A percentile compares a stretch with the other conserved stretches of the same genome.
Evolutionary conservation across 2,113 vertebrate species (phyloP).

Genomic region (Poeciliopsis retropinna): DNA sequence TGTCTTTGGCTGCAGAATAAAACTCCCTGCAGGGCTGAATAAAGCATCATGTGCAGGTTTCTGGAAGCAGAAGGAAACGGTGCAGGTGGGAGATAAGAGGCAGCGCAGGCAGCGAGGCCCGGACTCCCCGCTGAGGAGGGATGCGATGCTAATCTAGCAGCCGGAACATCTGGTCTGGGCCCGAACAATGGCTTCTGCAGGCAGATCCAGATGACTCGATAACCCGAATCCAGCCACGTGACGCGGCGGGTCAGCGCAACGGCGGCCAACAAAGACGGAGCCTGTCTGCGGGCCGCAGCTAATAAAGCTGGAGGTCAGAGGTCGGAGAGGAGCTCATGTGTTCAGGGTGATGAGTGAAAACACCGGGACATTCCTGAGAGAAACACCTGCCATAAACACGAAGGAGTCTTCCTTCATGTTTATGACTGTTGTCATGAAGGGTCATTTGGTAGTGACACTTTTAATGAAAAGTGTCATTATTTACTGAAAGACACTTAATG

Average conservation of each 20-base stretch:
- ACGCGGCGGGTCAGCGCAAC: conserved; percentile 25
- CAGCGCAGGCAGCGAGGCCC: neutral
- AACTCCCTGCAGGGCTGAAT: too few species aligned
- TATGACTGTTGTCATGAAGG: too few species aligned
- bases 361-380: conserved; percentile 42
- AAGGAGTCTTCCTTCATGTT: too few species aligned
- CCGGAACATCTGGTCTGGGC: conserved; percentile 64
- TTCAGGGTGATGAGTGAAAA: conserved; percentile 43
- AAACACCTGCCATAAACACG: neutral
- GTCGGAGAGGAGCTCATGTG: conserved; percentile 34
- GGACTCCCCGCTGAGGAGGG: conserved; percentile 41
- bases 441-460: too few species aligned
- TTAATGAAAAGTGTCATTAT: too few species aligned
- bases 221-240: conserved; percentile 20
- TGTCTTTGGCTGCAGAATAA: neutral
- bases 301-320: conserved; percentile 43
- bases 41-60: neutral
- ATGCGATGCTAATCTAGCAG: conserved; percentile 63
- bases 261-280: conserved; percentile 54
- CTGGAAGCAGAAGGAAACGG: neutral
- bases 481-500: too few species aligned
- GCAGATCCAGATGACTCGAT: conserved; percentile 55
- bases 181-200: conserved; percentile 50
- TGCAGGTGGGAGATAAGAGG: conserved; percentile 18
- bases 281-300: conserved; percentile 50